A percentile compares a stretch with the other conserved stretches of the same genome.
These are phyloP conservation scores for Atrina japonica DNA, from an alignment of 2,888 invertebrate genomes.

Conservation along the genomic window DNA sequence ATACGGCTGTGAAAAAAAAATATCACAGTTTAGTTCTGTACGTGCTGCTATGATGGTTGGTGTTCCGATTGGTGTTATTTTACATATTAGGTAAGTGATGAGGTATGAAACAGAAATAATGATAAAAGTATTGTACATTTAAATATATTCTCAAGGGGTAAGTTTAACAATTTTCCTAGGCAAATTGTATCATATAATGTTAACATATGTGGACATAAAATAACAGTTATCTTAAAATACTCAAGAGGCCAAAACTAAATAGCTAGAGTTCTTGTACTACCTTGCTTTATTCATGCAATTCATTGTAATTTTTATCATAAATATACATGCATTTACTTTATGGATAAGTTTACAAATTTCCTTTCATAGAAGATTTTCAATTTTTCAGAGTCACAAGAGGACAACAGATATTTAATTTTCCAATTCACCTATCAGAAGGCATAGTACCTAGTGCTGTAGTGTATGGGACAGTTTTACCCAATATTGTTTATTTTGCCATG, in stretches of 20 bases:
- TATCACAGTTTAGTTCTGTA: constrained; percentile 93
- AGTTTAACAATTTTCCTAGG: too few species aligned
- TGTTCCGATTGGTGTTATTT: constrained; percentile 91
- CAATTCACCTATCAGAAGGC: constrained; percentile 94
- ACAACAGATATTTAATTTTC: constrained; percentile 92
- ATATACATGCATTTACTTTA: not conserved
- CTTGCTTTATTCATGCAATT: too few species aligned
- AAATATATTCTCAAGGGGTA: too few species aligned
- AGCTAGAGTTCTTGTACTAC: too few species aligned
- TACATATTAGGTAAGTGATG: constrained; percentile 91
- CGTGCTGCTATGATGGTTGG: constrained; percentile 93
- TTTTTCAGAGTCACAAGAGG: constrained; percentile 89
- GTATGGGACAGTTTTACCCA: constrained; percentile 94
- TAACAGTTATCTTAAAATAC: too few species aligned
- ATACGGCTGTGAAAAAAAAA: constrained; percentile 95
- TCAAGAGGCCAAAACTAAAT: too few species aligned
- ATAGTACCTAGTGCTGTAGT: constrained; percentile 94
- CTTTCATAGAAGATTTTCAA: not conserved
- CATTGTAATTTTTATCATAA: too few species aligned
- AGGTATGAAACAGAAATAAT: too few species aligned
- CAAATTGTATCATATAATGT: too few species aligned
- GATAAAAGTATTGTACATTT: too few species aligned
- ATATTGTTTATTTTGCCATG: constrained; percentile 86
- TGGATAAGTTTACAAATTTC: not conserved
- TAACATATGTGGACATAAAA: too few species aligned